Conservation (phyloP, 2,888 invertebrate genomes). For the Drosophila siamana region DNA sequence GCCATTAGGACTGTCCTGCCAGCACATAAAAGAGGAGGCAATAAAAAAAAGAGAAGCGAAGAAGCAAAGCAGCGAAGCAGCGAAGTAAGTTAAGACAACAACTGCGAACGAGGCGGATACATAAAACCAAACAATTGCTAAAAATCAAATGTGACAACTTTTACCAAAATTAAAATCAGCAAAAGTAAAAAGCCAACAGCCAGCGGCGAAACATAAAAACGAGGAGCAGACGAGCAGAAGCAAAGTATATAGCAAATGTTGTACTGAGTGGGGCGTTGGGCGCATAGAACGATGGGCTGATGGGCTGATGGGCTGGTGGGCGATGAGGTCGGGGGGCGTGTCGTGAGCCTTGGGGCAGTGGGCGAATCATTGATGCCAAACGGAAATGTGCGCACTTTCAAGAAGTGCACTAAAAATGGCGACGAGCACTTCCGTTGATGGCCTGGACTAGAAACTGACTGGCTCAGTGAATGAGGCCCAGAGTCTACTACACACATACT, state of each 20-base stretch:
- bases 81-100: slow-evolving; percentile 65
- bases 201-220: slow-evolving; percentile 40
- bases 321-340: slow-evolving; percentile 45
- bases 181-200: slow-evolving; percentile 59
- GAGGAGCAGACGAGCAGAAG: not conserved
- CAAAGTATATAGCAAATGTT: slow-evolving; percentile 13
- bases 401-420: slow-evolving; percentile 81
- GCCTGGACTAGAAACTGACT: slow-evolving; percentile 42
- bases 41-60: slow-evolving; percentile 48
- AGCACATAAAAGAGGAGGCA: slow-evolving; percentile 44
- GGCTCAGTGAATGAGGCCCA: slow-evolving; percentile 18
- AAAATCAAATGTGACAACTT: slow-evolving; percentile 80
- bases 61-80: slow-evolving; percentile 44
- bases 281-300: not conserved
- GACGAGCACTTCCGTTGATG: slow-evolving; percentile 81
- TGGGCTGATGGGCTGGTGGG: slow-evolving; percentile 17
- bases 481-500: slow-evolving; percentile 1
- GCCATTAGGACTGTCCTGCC: slow-evolving; percentile 53
- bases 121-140: slow-evolving; percentile 81
- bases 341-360: slow-evolving; percentile 34
- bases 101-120: slow-evolving; percentile 54
- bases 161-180: slow-evolving; percentile 79
- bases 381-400: slow-evolving; percentile 82
- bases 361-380: slow-evolving; percentile 81
- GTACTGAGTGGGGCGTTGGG: not conserved